Base-by-base conservation (phyloP, 2,888 invertebrate genomes). In the Cephus sareptanus region DNA sequence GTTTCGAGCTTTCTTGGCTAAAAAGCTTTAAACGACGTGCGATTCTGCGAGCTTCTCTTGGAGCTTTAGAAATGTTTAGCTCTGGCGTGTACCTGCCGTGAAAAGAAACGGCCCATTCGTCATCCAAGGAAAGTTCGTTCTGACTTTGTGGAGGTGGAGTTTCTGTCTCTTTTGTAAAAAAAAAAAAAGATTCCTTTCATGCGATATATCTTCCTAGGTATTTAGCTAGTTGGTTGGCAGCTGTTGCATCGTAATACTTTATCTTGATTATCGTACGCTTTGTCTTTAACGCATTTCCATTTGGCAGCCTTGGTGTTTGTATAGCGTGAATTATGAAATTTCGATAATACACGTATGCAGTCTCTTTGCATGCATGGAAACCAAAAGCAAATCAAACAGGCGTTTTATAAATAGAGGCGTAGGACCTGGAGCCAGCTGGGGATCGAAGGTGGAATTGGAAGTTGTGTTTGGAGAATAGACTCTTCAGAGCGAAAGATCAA, bases 401-500 rank as follows among this genome's bases (percentile, higher is more conserved):
- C 75, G 75, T 76, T 77, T 79, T 77, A 73, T 77, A 77, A 79
- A 79, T 79, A 77, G 79, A 74, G 73, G 68, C 15, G 76, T 23
- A 34, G 40, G 34, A 40, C 30, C 68, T n/a, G 35, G 69, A 37
- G 74, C 33, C 34, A 34, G 69, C 70, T 56, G 69, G 56, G 68
- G 33, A 33, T 40, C 68, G 56, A 78, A 33, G 34, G 33, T 75
- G 34, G 34, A 30, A 74, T 37, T 30, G 68, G 71, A 74, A 75
- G 79, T 81, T 78, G 79, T 81, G 79, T 84, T 84, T 83, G 80
- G 83, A 81, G 83, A 80, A 81, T 79, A 37, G 74, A 75, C 79
- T 80, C 79, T 80, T 81, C 34, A 76, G 71, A 79, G 77, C 77
- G 83, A 81, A 84, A 85, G 85, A 86, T 86, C 85, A 83, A 84